Evolutionary conservation across 2,113 vertebrate species (phyloP).

Genomic region (Heptranchias perlo): DNA sequence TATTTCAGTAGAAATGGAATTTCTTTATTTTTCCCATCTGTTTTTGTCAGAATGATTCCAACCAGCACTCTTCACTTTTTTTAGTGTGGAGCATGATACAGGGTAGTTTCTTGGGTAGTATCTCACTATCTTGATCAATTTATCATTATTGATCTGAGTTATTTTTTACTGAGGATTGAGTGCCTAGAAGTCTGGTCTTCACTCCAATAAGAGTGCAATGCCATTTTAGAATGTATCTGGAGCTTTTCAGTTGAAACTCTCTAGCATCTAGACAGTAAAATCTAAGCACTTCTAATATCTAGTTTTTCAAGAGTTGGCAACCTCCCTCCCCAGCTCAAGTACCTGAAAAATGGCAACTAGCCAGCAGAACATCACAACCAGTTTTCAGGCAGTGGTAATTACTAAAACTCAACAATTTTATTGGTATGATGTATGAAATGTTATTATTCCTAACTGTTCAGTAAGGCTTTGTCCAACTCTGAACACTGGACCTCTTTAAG

Average conservation of each 20-base stretch:
- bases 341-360: neutral
- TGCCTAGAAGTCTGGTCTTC: neutral
- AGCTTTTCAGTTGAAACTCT: neutral
- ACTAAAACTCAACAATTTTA: neutral
- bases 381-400: neutral
- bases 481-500: neutral
- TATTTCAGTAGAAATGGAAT: neutral
- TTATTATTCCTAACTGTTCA: neutral
- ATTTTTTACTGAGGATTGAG: neutral
- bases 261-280: neutral
- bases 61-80: neutral
- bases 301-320: neutral
- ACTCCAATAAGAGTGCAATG: neutral
- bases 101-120: neutral
- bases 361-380: neutral
- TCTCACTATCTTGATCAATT: neutral
- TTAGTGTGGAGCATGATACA: neutral
- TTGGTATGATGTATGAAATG: neutral
- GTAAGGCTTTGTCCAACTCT: neutral
- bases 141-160: neutral
- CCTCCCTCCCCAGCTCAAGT: neutral
- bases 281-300: neutral
- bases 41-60: neutral
- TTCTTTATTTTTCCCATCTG: neutral
- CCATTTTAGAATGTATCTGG: neutral